Conservation (phyloP, 2,113 vertebrate genomes). For the Chascanopsetta lugubris region DNA sequence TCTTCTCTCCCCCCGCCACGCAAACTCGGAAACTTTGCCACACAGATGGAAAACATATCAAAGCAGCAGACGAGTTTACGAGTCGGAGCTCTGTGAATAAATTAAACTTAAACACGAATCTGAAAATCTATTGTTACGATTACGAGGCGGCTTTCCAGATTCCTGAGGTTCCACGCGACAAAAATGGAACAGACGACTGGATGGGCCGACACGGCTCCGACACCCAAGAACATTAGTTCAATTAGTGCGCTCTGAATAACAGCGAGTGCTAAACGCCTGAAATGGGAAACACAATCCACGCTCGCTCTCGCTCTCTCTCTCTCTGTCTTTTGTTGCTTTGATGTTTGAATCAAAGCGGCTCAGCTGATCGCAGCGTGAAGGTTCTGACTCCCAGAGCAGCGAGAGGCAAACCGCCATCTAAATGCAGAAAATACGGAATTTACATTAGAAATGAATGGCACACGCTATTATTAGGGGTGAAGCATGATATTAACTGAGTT, state of each 20-base stretch:
- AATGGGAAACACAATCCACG: conserved; percentile 52
- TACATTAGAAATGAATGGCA: conserved; percentile 18
- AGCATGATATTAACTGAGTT: neutral
- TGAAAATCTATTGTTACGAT: too few species aligned
- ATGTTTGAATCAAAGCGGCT: conserved; percentile 71
- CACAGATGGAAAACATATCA: conserved; percentile 42
- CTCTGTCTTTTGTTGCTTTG: conserved; percentile 46
- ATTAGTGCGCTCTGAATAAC: conserved; percentile 39
- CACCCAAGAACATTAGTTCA: conserved; percentile 30
- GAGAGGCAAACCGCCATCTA: conserved; percentile 3
- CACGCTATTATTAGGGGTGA: neutral
- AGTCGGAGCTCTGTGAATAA: conserved; percentile 22
- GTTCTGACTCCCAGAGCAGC: conserved; percentile 48
- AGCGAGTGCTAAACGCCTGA: conserved; percentile 47
- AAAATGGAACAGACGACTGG: neutral
- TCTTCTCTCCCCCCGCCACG: neutral
- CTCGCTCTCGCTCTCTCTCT: conserved; percentile 21
- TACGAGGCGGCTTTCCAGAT: neutral
- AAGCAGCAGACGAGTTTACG: conserved; percentile 33
- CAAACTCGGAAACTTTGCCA: conserved; percentile 36
- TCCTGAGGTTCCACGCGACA: neutral
- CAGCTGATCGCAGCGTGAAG: conserved; percentile 57
- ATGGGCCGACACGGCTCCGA: conserved; percentile 3
- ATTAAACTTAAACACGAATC: conserved; percentile 37
- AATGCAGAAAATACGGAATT: conserved; percentile 1